Percentiles rank a stretch among this genome's conserved stretches.
Conservation (phyloP, 2,888 invertebrate species). For the Halictus quadricinctus region DNA sequence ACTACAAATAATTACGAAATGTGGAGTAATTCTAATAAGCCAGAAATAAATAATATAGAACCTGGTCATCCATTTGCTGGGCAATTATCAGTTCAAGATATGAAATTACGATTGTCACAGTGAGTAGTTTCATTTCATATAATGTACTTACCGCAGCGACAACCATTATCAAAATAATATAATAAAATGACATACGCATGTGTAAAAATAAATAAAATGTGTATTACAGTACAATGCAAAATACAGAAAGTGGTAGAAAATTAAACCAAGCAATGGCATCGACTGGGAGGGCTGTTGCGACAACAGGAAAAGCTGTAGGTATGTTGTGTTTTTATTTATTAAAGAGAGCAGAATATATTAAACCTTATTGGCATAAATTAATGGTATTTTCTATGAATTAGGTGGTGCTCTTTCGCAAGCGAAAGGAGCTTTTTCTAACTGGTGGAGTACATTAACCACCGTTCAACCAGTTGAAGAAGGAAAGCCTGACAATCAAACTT, state of each 20-base stretch:
- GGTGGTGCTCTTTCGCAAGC: conserved; percentile 95
- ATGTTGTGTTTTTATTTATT: conserved; percentile 73
- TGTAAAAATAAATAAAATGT: neutral
- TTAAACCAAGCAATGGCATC: conserved; percentile 96
- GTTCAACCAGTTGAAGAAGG: conserved; percentile 81
- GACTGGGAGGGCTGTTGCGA: conserved; percentile 94
- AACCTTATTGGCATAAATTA: conserved; percentile 11
- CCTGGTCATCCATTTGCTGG: conserved; percentile 97
- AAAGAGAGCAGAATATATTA: neutral
- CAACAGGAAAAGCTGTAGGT: conserved; percentile 90
- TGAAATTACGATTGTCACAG: conserved; percentile 96
- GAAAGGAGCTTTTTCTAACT: conserved; percentile 92
- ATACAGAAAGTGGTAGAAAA: conserved; percentile 95
- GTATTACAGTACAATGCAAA: conserved; percentile 92
- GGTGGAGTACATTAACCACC: conserved; percentile 91
- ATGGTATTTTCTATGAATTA: conserved; percentile 59
- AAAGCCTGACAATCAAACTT: conserved; percentile 70
- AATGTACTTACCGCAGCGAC: neutral
- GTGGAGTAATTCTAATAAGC: conserved; percentile 86
- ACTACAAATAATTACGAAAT: conserved; percentile 94
- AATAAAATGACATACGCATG: neutral
- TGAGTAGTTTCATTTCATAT: conserved; percentile 83
- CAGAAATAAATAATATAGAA: conserved; percentile 80
- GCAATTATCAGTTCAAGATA: conserved; percentile 96
- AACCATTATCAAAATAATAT: neutral